Percentiles rank a stretch among this genome's conserved stretches.
phyloP scores from a whole-genome alignment of 2,888 invertebrate species.

The Acanthosepion lycidas region DNA sequence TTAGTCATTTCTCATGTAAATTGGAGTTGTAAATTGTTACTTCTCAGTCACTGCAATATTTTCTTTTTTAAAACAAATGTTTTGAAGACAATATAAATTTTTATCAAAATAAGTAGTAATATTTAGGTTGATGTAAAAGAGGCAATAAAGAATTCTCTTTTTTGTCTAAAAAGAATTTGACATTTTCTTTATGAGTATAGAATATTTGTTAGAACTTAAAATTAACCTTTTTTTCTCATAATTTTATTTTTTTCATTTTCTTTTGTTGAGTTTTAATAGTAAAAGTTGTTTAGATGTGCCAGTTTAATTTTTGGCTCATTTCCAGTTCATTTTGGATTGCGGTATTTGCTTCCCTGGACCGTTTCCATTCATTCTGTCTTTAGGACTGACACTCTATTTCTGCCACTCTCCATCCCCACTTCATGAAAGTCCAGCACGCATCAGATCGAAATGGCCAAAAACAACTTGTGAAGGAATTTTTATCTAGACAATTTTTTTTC shows the following conservation, averaged over 20 bases:
- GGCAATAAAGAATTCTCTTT: not conserved
- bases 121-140: not conserved
- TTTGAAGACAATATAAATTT: no score
- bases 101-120: no score
- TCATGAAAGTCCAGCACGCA: not conserved
- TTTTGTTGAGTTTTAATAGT: not conserved
- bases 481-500: not conserved
- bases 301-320: not conserved
- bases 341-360: conserved; percentile 33
- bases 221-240: not conserved
- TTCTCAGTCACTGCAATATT: no score
- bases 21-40: no score
- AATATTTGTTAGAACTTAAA: not conserved
- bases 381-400: not conserved
- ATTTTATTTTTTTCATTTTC: not conserved
- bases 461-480: not conserved
- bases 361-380: not conserved
- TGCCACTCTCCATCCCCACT: not conserved
- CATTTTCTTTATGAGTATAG: not conserved
- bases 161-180: not conserved
- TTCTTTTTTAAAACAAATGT: no score
- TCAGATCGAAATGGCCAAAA: conserved; percentile 22
- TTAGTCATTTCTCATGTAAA: no score
- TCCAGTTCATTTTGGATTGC: conserved; percentile 33
- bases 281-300: not conserved